A percentile compares a stretch with the other conserved stretches of the same genome.
These are phyloP conservation scores for Zeugodacus cucurbitae DNA, from an alignment of 1,140 invertebrate genomes.

Conservation along the genomic window DNA sequence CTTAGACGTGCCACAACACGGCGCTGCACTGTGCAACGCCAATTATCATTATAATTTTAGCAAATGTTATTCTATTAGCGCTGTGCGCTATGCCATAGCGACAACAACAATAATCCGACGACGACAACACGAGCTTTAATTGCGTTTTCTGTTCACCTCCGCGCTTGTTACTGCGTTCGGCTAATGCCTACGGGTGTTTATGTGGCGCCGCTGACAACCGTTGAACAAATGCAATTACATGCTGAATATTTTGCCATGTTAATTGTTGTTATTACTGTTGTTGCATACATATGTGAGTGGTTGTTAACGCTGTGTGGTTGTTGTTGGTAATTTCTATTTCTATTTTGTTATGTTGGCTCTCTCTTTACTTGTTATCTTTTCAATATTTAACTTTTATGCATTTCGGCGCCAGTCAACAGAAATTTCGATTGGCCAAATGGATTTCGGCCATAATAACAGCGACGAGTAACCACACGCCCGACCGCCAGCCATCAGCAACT, in stretches of 20 bases:
- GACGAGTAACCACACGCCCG: neutral
- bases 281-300: neutral
- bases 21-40: neutral
- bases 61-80: conserved; percentile 17
- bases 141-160: neutral
- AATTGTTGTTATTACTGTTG: neutral
- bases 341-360: neutral
- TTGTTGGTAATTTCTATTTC: neutral
- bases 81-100: neutral
- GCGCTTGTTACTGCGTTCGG: neutral
- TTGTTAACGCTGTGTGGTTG: neutral
- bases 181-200: neutral
- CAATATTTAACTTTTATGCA: conserved; percentile 22
- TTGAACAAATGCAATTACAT: neutral
- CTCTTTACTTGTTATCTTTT: neutral
- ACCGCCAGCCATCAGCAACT: neutral
- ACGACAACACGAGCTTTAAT: neutral
- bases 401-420: conserved; percentile 23
- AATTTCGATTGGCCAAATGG: conserved; percentile 25
- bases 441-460: neutral
- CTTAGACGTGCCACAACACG: too few relatives aligned
- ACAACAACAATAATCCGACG: neutral
- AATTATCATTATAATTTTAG: conserved; percentile 4
- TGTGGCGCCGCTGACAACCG: neutral
- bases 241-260: neutral